phyloP scores from a whole-genome alignment of 2,797 vertebrate genomes.

The Macrochelys suwanniensis region DNA sequence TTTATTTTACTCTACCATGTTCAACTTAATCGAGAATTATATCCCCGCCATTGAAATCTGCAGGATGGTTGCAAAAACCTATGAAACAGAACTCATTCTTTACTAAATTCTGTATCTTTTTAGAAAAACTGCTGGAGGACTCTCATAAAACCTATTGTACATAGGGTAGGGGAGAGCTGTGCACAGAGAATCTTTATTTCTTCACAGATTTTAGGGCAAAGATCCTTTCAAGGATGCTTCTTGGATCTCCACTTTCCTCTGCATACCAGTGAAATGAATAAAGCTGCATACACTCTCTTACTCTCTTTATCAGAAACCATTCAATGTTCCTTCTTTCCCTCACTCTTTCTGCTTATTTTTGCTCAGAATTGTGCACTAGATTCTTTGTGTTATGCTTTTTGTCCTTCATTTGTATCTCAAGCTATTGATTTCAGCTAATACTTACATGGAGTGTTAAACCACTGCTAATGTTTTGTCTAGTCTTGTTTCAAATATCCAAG shows the following conservation, averaged over 20 bases:
- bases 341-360: constrained; percentile 4
- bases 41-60: neutral
- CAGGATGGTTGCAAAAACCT: neutral
- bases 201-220: neutral
- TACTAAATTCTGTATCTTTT: neutral
- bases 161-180: neutral
- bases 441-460: constrained; percentile 37
- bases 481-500: constrained; percentile 32
- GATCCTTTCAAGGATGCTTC: neutral
- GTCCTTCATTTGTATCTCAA: constrained; percentile 29
- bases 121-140: neutral
- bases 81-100: rapidly evolving
- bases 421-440: constrained; percentile 65
- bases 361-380: neutral
- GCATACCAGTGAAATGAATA: neutral
- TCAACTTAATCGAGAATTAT: neutral
- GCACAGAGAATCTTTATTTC: neutral
- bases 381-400: neutral
- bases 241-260: neutral
- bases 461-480: constrained; percentile 44
- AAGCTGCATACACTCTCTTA: neutral
- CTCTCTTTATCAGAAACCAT: neutral
- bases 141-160: neutral
- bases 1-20: neutral
- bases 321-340: neutral